phyloP scores from a whole-genome alignment of 2,113 vertebrate species.

The Cyrtonyx montezumae region DNA sequence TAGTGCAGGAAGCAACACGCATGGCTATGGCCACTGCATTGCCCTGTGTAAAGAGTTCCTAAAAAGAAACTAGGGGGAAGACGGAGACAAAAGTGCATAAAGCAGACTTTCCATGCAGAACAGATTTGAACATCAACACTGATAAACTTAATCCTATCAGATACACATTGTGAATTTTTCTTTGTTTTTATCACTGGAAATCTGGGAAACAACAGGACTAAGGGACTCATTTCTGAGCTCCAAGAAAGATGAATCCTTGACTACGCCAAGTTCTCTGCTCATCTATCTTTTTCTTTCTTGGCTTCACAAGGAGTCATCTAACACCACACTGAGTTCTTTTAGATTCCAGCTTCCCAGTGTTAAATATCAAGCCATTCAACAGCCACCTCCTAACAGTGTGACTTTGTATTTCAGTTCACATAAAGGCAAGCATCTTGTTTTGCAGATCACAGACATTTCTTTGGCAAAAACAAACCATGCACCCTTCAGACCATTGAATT shows the following conservation, averaged over 20 bases:
- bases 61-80: not conserved
- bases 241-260: not conserved
- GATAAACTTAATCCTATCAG: not conserved
- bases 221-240: not conserved
- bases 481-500: not conserved
- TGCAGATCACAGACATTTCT: not conserved
- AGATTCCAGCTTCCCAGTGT: not conserved
- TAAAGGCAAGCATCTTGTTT: not conserved
- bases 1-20: fast-evolving
- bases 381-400: not conserved
- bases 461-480: not conserved
- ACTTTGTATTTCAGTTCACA: not conserved
- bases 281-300: not conserved
- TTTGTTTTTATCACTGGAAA: not conserved
- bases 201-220: not conserved
- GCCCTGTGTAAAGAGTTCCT: fast-evolving
- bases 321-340: not conserved
- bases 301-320: not conserved
- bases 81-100: not conserved
- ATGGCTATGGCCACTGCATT: too few relatives aligned
- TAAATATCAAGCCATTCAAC: not conserved
- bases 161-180: not conserved
- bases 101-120: not conserved
- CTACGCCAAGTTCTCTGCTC: not conserved
- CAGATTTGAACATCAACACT: not conserved